Conservation (phyloP, 2,113 vertebrate genomes). For the Phyllopteryx taeniolatus region DNA sequence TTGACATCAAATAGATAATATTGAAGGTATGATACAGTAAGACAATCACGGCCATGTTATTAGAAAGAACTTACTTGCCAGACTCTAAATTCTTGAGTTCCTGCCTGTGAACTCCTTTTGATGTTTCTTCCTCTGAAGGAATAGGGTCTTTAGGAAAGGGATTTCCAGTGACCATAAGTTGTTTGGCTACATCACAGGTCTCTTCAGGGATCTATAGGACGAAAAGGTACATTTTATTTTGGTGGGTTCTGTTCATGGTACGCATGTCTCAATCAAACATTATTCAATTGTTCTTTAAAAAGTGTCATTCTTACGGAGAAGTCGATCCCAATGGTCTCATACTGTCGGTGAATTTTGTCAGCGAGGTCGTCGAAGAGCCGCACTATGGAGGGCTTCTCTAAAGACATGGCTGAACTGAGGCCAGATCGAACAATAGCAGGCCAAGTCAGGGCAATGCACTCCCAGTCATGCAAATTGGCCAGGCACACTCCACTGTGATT, state of each 20-base stretch:
- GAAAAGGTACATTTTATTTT: conserved; percentile 1
- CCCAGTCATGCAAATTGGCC: conserved; percentile 96
- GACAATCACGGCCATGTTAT: not conserved
- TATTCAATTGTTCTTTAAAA: not conserved
- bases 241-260: not conserved
- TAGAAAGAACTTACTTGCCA: conserved; percentile 73
- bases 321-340: conserved; percentile 91
- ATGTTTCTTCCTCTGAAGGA: conserved; percentile 73
- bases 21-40: not conserved
- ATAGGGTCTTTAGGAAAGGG: conserved; percentile 60
- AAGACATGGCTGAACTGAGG: conserved; percentile 91
- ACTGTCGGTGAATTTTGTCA: conserved; percentile 95
- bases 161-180: conserved; percentile 76
- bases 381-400: conserved; percentile 95
- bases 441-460: conserved; percentile 92
- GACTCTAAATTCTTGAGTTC: conserved; percentile 83
- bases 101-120: conserved; percentile 77
- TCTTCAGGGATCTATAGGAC: conserved; percentile 77
- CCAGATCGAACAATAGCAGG: conserved; percentile 90
- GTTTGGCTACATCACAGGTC: conserved; percentile 75
- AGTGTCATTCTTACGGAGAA: conserved; percentile 80
- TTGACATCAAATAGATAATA: not conserved
- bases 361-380: conserved; percentile 94
- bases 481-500: conserved; percentile 89
- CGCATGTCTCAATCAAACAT: not conserved